Conservation (phyloP, 2,888 invertebrate species). For the Galerucella pusilla region DNA sequence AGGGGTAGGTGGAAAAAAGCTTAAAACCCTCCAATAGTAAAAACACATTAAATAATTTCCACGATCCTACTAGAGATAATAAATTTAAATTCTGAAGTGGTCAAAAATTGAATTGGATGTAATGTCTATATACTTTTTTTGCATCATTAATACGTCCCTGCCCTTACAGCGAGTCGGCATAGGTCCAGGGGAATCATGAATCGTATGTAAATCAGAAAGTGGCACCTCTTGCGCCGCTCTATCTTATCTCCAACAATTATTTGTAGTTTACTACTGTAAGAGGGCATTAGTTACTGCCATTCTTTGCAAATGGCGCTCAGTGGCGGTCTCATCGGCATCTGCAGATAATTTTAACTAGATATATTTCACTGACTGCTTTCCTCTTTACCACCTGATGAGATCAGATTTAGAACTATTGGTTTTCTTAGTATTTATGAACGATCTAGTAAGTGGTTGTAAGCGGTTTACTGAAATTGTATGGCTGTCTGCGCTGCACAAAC, state of each 20-base stretch:
- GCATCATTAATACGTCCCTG: slow-evolving; percentile 16
- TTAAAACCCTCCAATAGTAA: no score
- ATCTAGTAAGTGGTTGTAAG: slow-evolving; percentile 50
- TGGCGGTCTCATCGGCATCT: slow-evolving; percentile 55
- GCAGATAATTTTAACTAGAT: slow-evolving; percentile 59
- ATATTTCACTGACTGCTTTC: slow-evolving; percentile 54
- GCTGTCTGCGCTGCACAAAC: slow-evolving; percentile 41
- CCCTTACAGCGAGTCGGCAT: slow-evolving; percentile 52
- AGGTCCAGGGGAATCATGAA: slow-evolving; percentile 55
- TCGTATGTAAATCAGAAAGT: slow-evolving; percentile 61
- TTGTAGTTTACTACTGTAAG: slow-evolving; percentile 60
- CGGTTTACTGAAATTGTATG: slow-evolving; percentile 50
- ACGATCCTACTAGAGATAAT: no score
- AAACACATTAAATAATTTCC: no score
- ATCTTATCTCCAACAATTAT: slow-evolving; percentile 65
- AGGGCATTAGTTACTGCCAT: slow-evolving; percentile 61
- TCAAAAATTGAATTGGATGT: not conserved
- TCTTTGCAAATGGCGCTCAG: slow-evolving; percentile 61
- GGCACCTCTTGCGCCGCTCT: slow-evolving; percentile 49
- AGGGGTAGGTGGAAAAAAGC: no score
- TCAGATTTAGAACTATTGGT: slow-evolving; percentile 58
- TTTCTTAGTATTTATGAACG: slow-evolving; percentile 50
- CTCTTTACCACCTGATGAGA: slow-evolving; percentile 58
- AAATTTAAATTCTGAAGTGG: no score
- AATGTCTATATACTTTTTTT: not conserved